Evolutionary conservation across 2,888 invertebrate species (phyloP).

Genomic region (Nemotelus pantherinus): DNA sequence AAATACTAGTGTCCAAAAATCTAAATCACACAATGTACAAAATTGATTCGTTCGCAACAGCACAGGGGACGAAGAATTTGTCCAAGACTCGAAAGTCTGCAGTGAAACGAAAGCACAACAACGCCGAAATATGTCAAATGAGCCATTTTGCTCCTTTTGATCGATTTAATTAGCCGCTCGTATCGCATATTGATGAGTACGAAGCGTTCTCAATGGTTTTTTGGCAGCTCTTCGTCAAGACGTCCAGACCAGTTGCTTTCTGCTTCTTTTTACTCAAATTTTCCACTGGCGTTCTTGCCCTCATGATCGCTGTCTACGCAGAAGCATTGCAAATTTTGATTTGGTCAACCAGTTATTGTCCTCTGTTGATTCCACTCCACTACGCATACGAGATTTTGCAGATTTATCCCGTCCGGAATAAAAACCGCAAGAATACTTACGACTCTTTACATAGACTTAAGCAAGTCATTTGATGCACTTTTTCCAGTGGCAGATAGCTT

Average conservation of each 20-base stretch:
- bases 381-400: conserved; percentile 1
- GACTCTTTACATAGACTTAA: conserved; percentile 20
- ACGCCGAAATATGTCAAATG: conserved; percentile 51
- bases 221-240: neutral
- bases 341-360: conserved; percentile 23
- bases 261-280: conserved; percentile 19
- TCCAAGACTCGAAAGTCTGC: neutral
- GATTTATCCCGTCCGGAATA: neutral
- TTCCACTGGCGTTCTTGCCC: conserved; percentile 18
- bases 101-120: conserved; percentile 39
- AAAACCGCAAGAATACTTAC: conserved; percentile 11
- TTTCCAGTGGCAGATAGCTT: conserved; percentile 29
- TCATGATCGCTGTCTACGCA: neutral
- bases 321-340: neutral
- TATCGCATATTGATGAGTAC: conserved; percentile 51
- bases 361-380: no score
- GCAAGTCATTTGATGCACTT: conserved; percentile 6
- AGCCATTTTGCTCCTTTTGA: conserved; percentile 50
- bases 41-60: no score
- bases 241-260: neutral
- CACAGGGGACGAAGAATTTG: neutral
- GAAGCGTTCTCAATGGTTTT: conserved; percentile 26
- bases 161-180: conserved; percentile 51
- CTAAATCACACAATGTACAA: no score
- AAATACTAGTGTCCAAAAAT: no score